Evolutionary conservation across 2,888 invertebrate genomes (phyloP).

Genomic region (Drosophila dives): DNA sequence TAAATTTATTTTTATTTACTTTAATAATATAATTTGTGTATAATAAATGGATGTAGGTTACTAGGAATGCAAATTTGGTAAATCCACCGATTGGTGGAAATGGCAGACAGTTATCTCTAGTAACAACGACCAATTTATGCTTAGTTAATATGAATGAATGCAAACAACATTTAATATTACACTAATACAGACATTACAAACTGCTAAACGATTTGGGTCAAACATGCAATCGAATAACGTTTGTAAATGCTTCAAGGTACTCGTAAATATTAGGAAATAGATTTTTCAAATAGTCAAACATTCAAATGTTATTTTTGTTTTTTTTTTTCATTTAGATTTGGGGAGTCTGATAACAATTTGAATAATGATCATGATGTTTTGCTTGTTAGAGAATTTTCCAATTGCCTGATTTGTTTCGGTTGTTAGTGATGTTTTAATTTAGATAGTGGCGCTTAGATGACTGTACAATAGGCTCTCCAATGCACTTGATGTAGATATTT

Average conservation of each 20-base stretch:
- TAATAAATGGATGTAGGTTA: slow-evolving; percentile 33
- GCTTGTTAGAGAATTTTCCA: slow-evolving; percentile 15
- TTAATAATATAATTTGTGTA: slow-evolving; percentile 14
- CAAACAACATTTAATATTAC: slow-evolving; percentile 38
- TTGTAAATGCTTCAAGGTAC: slow-evolving; percentile 70
- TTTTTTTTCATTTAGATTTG: neutral
- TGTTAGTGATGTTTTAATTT: slow-evolving; percentile 28
- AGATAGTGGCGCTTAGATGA: slow-evolving; percentile 35
- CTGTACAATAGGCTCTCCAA: slow-evolving; percentile 22
- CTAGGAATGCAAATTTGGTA: slow-evolving; percentile 24
- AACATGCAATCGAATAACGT: slow-evolving; percentile 38
- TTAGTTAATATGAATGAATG: slow-evolving; percentile 34
- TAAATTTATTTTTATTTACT: slow-evolving; percentile 13
- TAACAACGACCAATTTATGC: slow-evolving; percentile 31
- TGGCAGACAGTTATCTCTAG: slow-evolving; percentile 22
- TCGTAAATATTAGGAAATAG: slow-evolving; percentile 49
- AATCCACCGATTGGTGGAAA: neutral
- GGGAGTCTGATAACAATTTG: slow-evolving; percentile 46
- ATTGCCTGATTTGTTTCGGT: slow-evolving; percentile 22
- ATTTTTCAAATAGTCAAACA: slow-evolving; percentile 46
- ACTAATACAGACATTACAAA: slow-evolving; percentile 44
- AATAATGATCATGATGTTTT: slow-evolving; percentile 19
- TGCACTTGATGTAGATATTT: slow-evolving; percentile 16
- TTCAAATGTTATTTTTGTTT: slow-evolving; percentile 36
- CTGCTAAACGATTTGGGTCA: slow-evolving; percentile 38